Conservation (phyloP, 1,140 invertebrate species). For the Lepidotrigona ventralis region DNA sequence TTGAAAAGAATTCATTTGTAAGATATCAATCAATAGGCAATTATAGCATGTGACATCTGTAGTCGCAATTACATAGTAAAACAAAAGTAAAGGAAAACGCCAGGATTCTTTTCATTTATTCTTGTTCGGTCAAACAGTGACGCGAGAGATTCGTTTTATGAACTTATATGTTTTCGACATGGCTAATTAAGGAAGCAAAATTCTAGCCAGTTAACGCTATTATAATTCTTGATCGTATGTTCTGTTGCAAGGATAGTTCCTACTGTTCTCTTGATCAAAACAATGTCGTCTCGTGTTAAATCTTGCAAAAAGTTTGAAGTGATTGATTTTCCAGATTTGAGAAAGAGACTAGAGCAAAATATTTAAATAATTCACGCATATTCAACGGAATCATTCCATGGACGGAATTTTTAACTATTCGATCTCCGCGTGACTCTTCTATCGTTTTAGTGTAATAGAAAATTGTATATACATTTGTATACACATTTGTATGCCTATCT, state of each 20-base stretch:
- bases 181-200: no score
- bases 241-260: constrained; percentile 3
- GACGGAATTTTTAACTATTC: constrained; percentile 24
- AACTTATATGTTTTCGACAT: no score
- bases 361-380: neutral
- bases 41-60: no score
- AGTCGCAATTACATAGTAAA: no score
- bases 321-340: no score
- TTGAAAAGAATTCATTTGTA: no score
- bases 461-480: constrained; percentile 43
- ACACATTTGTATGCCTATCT: constrained; percentile 43
- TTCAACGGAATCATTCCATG: neutral
- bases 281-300: neutral
- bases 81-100: no score
- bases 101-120: no score
- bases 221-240: neutral
- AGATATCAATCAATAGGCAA: no score
- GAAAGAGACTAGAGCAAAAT: neutral
- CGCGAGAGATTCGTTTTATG: no score
- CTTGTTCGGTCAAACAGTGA: no score
- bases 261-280: neutral
- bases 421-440: constrained; percentile 49
- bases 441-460: constrained; percentile 45
- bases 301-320: neutral
- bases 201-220: neutral